Conservation (phyloP, 1,140 invertebrate species). For the Brachionus paranguensis region DNA sequence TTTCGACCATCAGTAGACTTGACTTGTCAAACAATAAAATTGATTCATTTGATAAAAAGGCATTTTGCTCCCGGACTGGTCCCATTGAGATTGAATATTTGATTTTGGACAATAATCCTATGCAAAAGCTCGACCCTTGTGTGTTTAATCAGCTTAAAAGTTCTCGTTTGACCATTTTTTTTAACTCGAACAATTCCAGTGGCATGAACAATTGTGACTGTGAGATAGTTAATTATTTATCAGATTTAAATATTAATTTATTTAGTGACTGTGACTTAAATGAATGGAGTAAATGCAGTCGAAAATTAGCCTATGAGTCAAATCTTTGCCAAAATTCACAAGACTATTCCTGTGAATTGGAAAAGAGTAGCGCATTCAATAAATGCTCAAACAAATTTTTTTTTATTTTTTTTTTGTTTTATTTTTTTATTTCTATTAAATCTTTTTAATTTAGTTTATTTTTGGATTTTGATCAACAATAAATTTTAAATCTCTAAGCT, state of each 20-base stretch:
- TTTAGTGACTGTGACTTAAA: slow-evolving; percentile 31
- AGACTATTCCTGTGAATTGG: neutral
- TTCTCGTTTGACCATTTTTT: neutral
- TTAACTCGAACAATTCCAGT: neutral
- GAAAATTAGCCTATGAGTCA: neutral
- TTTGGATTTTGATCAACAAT: neutral
- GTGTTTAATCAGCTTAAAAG: neutral
- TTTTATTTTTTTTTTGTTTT: neutral
- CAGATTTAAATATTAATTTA: slow-evolving; percentile 27
- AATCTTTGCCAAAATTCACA: neutral
- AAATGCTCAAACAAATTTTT: neutral
- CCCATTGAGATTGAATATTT: slow-evolving; percentile 9
- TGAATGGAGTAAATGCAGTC: neutral
- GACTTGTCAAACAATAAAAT: slow-evolving; percentile 15
- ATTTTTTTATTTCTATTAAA: neutral
- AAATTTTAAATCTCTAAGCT: neutral
- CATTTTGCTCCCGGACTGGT: neutral
- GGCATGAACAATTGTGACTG: slow-evolving; percentile 3
- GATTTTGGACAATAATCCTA: neutral
- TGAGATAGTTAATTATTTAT: slow-evolving; percentile 20
- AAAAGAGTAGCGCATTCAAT: neutral
- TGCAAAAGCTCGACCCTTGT: slow-evolving; percentile 1
- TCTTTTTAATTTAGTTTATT: neutral
- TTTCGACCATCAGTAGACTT: neutral
- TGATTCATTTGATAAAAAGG: slow-evolving; percentile 8